Evolutionary conservation across 2,797 vertebrate species (phyloP).

Genomic region (Alectoris magna): DNA sequence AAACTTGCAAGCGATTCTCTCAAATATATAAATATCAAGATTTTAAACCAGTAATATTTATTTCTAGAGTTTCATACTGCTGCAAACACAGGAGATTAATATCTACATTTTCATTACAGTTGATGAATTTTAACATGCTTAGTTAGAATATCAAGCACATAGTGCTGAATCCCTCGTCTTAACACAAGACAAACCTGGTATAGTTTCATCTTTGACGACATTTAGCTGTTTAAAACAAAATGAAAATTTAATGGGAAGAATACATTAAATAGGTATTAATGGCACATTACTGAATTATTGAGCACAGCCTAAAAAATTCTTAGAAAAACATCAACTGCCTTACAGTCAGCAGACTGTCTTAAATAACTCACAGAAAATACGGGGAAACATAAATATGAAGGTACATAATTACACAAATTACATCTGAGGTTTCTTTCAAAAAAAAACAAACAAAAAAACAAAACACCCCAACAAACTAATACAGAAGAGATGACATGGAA

Average conservation of each 20-base stretch:
- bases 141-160: background rate
- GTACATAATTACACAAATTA: background rate
- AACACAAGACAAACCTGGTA: background rate
- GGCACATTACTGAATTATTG: constrained; percentile 26
- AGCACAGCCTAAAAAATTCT: background rate
- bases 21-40: background rate
- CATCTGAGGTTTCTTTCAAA: background rate
- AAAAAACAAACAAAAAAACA: background rate
- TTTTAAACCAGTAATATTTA: background rate
- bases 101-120: background rate
- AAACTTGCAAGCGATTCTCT: background rate
- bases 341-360: background rate
- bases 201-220: constrained; percentile 24
- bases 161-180: background rate
- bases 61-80: background rate
- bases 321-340: background rate
- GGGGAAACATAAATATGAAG: background rate
- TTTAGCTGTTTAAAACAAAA: constrained; percentile 33
- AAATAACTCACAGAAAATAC: background rate
- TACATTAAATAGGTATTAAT: constrained; percentile 29
- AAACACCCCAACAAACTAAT: background rate
- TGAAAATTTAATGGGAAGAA: constrained; percentile 46
- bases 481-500: background rate
- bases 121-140: background rate
- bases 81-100: background rate